phyloP scores from a whole-genome alignment of 2,888 invertebrate genomes.

The Phalera bucephala region DNA sequence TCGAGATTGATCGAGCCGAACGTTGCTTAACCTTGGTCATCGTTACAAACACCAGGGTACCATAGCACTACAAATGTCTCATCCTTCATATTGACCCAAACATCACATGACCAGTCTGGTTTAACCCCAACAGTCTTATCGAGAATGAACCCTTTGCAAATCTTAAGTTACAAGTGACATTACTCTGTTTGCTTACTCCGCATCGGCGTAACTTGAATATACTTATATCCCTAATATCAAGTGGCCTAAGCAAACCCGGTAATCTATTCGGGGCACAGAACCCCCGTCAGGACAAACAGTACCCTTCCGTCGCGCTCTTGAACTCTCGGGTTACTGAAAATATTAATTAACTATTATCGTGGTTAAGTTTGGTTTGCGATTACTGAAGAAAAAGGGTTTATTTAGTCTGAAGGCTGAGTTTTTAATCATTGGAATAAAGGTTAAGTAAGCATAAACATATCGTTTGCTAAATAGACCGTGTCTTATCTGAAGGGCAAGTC shows the following conservation, averaged over 20 bases:
- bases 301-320: slow-evolving; percentile 35
- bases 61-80: no score
- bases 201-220: slow-evolving; percentile 21
- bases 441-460: no score
- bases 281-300: slow-evolving; percentile 47
- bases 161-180: neutral
- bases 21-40: no score
- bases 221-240: slow-evolving; percentile 20
- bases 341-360: slow-evolving; percentile 44
- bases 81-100: no score
- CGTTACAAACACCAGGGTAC: no score
- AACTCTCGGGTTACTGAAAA: slow-evolving; percentile 48
- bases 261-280: slow-evolving; percentile 39
- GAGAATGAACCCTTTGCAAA: neutral
- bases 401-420: no score
- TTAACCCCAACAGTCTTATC: slow-evolving; percentile 5
- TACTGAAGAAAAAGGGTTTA: slow-evolving; percentile 3
- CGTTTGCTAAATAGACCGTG: no score
- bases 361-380: slow-evolving; percentile 15
- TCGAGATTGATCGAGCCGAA: no score
- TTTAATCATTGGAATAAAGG: no score
- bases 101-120: no score
- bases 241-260: slow-evolving; percentile 32
- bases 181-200: slow-evolving; percentile 15
- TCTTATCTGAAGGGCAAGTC: no score